phyloP scores from a whole-genome alignment of 2,888 invertebrate species.

The Pyrrhia umbra region DNA sequence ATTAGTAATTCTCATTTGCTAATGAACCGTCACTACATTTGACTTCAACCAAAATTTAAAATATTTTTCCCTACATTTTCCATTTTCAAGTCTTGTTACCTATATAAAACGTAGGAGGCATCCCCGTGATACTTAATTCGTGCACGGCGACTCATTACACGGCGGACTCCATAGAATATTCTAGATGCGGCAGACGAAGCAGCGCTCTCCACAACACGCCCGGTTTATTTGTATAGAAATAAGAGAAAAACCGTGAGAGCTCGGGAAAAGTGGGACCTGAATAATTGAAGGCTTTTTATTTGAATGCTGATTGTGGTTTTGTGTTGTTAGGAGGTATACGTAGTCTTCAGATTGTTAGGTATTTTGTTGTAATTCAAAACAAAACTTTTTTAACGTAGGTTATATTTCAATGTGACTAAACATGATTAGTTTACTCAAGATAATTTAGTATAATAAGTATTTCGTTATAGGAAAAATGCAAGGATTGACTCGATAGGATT shows the following conservation, averaged over 20 bases:
- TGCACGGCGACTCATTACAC: conserved; percentile 59
- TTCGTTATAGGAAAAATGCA: too few species aligned
- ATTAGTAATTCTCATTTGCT: not conserved
- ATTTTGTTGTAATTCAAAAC: not conserved
- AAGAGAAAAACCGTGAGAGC: conserved; percentile 52
- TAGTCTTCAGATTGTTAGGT: not conserved
- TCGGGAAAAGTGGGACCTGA: conserved; percentile 46
- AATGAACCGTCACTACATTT: conserved; percentile 20
- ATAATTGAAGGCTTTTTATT: conserved; percentile 57
- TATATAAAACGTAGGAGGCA: conserved; percentile 28
- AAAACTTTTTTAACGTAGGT: not conserved
- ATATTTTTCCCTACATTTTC: conserved; percentile 12
- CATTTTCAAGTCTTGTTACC: conserved; percentile 22
- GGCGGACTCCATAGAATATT: conserved; percentile 61
- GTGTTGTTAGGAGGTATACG: not conserved
- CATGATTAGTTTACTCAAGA: too few species aligned
- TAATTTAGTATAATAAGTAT: too few species aligned
- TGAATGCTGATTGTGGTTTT: conserved; percentile 18
- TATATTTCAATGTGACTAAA: not conserved
- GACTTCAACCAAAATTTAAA: conserved; percentile 1
- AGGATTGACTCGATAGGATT: too few species aligned
- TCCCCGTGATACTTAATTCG: conserved; percentile 54
- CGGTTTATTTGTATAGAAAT: conserved; percentile 55
- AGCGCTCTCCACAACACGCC: conserved; percentile 31
- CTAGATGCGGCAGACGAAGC: conserved; percentile 47